Base-by-base conservation (phyloP, 2,888 invertebrate genomes). In the Aromia moschata region DNA sequence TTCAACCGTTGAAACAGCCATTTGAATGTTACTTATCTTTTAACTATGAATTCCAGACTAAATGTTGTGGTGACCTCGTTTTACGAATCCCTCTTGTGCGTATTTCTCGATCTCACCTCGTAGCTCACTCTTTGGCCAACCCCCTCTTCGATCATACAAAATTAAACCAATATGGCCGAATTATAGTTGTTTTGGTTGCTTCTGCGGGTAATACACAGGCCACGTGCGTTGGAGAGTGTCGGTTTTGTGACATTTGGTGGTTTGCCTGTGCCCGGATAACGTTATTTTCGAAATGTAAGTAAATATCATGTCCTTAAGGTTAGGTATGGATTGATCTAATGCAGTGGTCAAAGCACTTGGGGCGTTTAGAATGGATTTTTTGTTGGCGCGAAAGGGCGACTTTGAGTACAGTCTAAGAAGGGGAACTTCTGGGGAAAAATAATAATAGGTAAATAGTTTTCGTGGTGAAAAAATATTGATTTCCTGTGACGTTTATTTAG, bases 141-240 rank as follows among this genome's bases (percentile, higher is more conserved):
- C 54, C 38, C 54, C 45, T 11, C 30, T 25, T 20, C 12, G 25
- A 40, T 40, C 17, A 31, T 43, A 12, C 37, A 18, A 43, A 31
- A 30, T 37, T 30, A 30, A 45, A 41, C 47, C 47, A 56, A 56
- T 56, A 56, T 56, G 56, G 56, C 56, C 33, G 56, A 33, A 40
- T 33, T 41, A 40, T 56, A 56, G 56, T 56, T 56, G 56, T 56
- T 56, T 56, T 56, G 56, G 56, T 56, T 41, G 31, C 47, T 43
- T 43, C 38, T 37, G 20, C 20, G 56, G 56, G 40, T 56, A 25
- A 17, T 37, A 25, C 30, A 31, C 20, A 14, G 36, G 12, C 54
- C 54, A 54, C 54, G 54, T 54, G 54, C 45, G 41, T 15, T 45
- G 25, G 15, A 54, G 36, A 16, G 17, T 53, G 45, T 45, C 37